Evolutionary conservation across 2,888 invertebrate genomes (phyloP).

Genomic region (Ellobium chinense): DNA sequence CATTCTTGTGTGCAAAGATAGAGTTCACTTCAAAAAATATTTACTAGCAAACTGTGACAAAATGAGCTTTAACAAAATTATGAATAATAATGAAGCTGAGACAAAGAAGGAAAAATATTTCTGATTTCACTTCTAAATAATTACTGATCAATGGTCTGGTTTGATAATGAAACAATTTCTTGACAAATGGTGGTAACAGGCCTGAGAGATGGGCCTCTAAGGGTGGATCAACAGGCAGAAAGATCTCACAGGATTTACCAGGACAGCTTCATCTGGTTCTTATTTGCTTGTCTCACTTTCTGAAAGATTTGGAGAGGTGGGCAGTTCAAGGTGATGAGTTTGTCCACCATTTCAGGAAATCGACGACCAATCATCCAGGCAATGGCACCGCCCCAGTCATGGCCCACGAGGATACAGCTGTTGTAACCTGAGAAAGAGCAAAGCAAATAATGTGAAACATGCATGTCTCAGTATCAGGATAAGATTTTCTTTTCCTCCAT

Average conservation of each 20-base stretch:
- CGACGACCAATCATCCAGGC: constrained; percentile 84
- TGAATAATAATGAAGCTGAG: no score
- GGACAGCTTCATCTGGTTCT: constrained; percentile 73
- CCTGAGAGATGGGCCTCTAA: constrained; percentile 79
- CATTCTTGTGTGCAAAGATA: no score
- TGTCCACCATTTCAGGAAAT: constrained; percentile 84
- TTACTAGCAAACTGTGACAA: no score
- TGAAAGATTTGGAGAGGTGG: constrained; percentile 86
- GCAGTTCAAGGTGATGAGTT: constrained; percentile 85
- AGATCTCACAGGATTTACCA: constrained; percentile 59
- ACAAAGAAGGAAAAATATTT: no score
- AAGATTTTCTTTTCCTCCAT: no score
- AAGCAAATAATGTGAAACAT: no score
- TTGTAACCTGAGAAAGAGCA: constrained; percentile 42
- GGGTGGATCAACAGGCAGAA: constrained; percentile 70
- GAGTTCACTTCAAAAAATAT: no score
- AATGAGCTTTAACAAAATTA: no score
- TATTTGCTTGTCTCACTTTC: constrained; percentile 80
- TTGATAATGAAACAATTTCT: no score
- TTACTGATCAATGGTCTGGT: no score
- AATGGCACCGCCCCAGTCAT: constrained; percentile 87
- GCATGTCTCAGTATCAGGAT: no score
- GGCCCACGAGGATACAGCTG: constrained; percentile 81
- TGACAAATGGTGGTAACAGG: constrained; percentile 85
- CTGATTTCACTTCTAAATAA: no score